Evolutionary conservation across 2,888 invertebrate species (phyloP).

Genomic region (Cantharis lateralis): DNA sequence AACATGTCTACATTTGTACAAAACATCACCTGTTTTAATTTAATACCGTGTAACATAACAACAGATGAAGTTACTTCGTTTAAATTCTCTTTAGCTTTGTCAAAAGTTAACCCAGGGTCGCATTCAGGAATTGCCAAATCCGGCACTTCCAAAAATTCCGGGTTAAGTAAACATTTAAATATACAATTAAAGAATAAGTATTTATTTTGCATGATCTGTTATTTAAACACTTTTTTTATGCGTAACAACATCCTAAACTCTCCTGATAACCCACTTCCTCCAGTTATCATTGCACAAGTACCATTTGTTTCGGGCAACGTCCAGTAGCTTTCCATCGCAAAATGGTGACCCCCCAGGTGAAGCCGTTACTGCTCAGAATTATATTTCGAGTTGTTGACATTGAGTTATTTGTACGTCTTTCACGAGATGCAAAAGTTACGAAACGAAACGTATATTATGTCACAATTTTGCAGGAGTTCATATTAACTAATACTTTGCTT

Average conservation of each 20-base stretch:
- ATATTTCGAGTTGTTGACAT: constrained; percentile 29
- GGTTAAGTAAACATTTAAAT: too few species aligned
- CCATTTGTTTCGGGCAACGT: too few species aligned
- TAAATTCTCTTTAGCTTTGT: not conserved
- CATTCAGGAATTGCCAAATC: not conserved
- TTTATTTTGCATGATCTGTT: too few species aligned
- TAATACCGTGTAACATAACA: constrained; percentile 18
- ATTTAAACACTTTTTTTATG: too few species aligned
- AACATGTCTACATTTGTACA: constrained; percentile 28
- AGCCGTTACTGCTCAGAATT: constrained; percentile 10
- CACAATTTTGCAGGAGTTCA: constrained; percentile 43
- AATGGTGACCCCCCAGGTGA: constrained; percentile 9
- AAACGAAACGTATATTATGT: constrained; percentile 42
- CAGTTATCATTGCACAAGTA: too few species aligned
- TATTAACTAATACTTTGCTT: constrained; percentile 48
- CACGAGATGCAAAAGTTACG: constrained; percentile 48
- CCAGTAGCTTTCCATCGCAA: not conserved
- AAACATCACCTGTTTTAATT: constrained; percentile 33
- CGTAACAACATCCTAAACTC: too few species aligned
- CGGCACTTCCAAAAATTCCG: not conserved
- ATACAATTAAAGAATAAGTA: too few species aligned
- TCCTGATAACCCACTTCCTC: too few species aligned
- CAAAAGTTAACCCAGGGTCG: not conserved
- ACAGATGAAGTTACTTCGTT: constrained; percentile 23
- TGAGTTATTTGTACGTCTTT: constrained; percentile 42